phyloP scores from a whole-genome alignment of 2,797 vertebrate genomes.

The Ataeniobius toweri region DNA sequence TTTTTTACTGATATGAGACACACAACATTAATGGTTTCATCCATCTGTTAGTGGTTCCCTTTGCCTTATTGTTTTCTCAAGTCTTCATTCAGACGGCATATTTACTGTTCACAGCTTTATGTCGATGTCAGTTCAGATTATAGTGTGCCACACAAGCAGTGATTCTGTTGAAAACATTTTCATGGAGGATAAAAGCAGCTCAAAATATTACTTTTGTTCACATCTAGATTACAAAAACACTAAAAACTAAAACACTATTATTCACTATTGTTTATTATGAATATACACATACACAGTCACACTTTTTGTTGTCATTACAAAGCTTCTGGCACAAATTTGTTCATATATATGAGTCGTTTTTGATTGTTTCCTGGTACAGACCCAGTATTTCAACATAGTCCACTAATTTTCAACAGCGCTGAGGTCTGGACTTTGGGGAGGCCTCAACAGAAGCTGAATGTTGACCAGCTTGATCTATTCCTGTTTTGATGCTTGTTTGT shows the following conservation, averaged over 20 bases:
- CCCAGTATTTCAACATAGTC: not conserved
- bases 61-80: not conserved
- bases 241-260: not conserved
- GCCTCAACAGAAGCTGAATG: no score
- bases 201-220: not conserved
- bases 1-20: not conserved
- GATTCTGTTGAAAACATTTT: not conserved
- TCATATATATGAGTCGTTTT: no score
- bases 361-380: not conserved
- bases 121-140: not conserved
- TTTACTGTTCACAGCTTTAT: not conserved
- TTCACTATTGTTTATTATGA: not conserved
- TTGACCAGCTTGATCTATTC: not conserved
- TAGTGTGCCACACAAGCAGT: not conserved
- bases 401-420: not conserved
- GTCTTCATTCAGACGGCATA: not conserved
- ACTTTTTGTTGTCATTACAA: not conserved
- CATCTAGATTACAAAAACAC: not conserved
- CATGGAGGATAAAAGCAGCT: not conserved
- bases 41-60: not conserved
- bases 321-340: not conserved
- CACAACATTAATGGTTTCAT: not conserved
- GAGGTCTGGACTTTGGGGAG: not conserved
- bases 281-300: not conserved
- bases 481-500: not conserved